Conservation (phyloP, 2,797 vertebrate genomes). For the Gymnoscopelus braueri region DNA sequence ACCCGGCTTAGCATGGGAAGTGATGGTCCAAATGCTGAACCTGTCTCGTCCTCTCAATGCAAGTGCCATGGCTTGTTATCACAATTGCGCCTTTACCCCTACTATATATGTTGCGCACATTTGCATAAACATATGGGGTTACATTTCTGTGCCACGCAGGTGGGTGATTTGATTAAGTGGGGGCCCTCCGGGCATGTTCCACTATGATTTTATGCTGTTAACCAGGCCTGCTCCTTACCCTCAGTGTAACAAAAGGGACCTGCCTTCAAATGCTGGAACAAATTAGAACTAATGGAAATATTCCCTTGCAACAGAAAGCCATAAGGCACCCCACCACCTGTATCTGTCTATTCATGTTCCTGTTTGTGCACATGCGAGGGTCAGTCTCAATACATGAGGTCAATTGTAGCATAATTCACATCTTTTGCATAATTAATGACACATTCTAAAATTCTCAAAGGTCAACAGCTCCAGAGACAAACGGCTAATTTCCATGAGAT, state of each 20-base stretch:
- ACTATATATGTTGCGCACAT: constrained; percentile 40
- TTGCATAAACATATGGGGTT: constrained; percentile 42
- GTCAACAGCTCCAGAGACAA: constrained; percentile 54
- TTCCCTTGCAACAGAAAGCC: constrained; percentile 39
- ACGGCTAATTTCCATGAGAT: constrained; percentile 49
- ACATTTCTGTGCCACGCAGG: constrained; percentile 35
- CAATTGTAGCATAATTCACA: constrained; percentile 8
- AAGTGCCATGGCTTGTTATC: constrained; percentile 48
- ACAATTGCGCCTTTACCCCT: constrained; percentile 12
- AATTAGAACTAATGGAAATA: constrained; percentile 59
- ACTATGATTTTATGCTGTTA: constrained; percentile 44
- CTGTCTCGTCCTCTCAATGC: constrained; percentile 11
- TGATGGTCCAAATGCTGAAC: constrained; percentile 31
- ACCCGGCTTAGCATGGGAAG: constrained; percentile 19
- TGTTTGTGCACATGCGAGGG: constrained; percentile 29
- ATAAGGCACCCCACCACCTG: constrained; percentile 21
- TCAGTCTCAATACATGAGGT: constrained; percentile 40
- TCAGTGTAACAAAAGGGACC: constrained; percentile 26
- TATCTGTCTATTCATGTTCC: not conserved
- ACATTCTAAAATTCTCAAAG: constrained; percentile 55
- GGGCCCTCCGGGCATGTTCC: constrained; percentile 20
- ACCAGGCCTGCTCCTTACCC: constrained; percentile 22
- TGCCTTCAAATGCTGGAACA: constrained; percentile 50
- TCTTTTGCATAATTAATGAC: constrained; percentile 56
- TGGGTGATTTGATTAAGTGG: constrained; percentile 50